phyloP scores from a whole-genome alignment of 2,113 vertebrate genomes.

The Lycocorax pyrrhopterus region DNA sequence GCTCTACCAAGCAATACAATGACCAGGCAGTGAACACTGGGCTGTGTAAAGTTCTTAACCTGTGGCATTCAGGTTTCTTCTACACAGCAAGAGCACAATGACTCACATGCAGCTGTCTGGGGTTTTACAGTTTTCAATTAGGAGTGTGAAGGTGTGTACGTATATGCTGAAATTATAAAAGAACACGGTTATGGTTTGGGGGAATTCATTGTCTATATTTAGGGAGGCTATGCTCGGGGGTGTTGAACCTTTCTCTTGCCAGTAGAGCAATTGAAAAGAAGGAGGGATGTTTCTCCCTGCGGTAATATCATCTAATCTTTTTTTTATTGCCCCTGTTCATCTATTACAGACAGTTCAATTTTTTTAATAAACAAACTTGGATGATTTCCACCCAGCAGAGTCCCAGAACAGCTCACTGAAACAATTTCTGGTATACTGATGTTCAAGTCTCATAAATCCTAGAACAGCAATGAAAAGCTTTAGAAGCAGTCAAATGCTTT shows the following conservation, averaged over 20 bases:
- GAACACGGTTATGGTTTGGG: background rate
- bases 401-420: background rate
- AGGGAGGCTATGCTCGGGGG: background rate
- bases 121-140: background rate
- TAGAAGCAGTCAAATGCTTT: background rate
- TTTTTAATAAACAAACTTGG: slow-evolving; percentile 3
- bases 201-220: background rate
- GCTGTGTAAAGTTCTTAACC: background rate
- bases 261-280: background rate
- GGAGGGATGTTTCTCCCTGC: background rate
- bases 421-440: background rate
- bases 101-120: background rate
- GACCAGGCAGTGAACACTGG: background rate
- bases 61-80: background rate
- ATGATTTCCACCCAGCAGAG: background rate
- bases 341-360: background rate
- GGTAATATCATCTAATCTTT: background rate
- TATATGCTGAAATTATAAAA: background rate
- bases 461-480: background rate
- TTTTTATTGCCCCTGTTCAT: background rate
- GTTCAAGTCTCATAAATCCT: background rate
- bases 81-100: background rate
- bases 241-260: background rate
- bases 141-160: background rate
- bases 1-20: background rate